A percentile compares a stretch with the other conserved stretches of the same genome.
These are phyloP conservation scores for Drosophila neonasuta DNA, from an alignment of 2,888 invertebrate species.

Conservation along the genomic window DNA sequence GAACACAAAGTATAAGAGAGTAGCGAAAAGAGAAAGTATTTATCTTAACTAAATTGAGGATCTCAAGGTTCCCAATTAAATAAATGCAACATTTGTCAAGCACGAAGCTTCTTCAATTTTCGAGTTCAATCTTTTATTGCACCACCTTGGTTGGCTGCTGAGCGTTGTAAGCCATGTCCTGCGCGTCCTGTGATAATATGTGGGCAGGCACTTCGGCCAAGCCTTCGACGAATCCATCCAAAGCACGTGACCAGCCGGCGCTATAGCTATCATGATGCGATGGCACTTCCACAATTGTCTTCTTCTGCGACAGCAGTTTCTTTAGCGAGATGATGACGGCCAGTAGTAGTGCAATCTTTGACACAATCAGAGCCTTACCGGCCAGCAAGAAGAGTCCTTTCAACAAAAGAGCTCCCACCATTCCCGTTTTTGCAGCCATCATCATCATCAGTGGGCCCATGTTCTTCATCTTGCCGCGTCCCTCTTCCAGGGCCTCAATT, in stretches of 20 bases:
- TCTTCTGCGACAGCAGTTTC: constrained; percentile 89
- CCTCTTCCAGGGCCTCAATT: constrained; percentile 84
- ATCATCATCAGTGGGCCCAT: constrained; percentile 89
- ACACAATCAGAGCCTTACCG: constrained; percentile 92
- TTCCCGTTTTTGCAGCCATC: constrained; percentile 90
- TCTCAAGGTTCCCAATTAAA: constrained; percentile 38
- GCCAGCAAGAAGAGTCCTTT: constrained; percentile 91
- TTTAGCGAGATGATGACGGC: constrained; percentile 92
- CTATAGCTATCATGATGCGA: constrained; percentile 85
- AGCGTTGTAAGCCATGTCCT: constrained; percentile 86
- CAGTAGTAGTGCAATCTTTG: constrained; percentile 91
- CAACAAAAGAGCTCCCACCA: constrained; percentile 90
- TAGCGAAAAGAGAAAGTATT: constrained; percentile 30
- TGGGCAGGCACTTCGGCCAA: constrained; percentile 83
- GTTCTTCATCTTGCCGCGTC: constrained; percentile 88
- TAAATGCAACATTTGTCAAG: constrained; percentile 59
- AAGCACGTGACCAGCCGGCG: constrained; percentile 85
- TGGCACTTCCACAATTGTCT: constrained; percentile 87
- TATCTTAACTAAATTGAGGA: constrained; percentile 29
- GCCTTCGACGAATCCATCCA: constrained; percentile 81
- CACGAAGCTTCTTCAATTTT: constrained; percentile 39
- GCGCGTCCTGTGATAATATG: constrained; percentile 82
- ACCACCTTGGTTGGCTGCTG: constrained; percentile 82
- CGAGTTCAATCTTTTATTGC: constrained; percentile 47
- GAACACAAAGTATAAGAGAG: constrained; percentile 17